These are phyloP conservation scores for Heliconius hewitsoni DNA, from an alignment of 1,140 invertebrate genomes.

Conservation along the genomic window DNA sequence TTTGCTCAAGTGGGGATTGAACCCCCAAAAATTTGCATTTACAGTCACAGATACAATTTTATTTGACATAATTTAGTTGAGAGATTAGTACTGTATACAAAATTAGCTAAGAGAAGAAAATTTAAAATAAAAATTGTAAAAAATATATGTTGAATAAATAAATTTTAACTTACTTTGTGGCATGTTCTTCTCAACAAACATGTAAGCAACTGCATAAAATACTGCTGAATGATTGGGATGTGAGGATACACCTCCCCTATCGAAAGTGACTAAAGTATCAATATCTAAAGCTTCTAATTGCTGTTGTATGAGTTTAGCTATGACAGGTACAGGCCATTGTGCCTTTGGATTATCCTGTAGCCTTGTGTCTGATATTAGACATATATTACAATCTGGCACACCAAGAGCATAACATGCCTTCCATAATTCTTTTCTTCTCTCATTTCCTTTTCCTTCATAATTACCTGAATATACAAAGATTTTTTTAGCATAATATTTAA, in stretches of 20 bases:
- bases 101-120: no score
- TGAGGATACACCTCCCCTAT: conserved; percentile 92
- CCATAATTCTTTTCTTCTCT: conserved; percentile 89
- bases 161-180: conserved; percentile 78
- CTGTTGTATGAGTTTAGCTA: conserved; percentile 87
- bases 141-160: no score
- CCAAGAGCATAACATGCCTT: conserved; percentile 89
- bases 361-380: conserved; percentile 85
- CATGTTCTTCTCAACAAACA: conserved; percentile 88
- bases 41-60: no score
- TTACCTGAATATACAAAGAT: conserved; percentile 83
- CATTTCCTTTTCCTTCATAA: conserved; percentile 85
- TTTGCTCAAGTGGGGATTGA: no score
- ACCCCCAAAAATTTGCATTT: no score
- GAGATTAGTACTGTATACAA: no score
- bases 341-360: conserved; percentile 88
- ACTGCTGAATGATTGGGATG: conserved; percentile 94
- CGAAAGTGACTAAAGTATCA: conserved; percentile 95
- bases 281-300: conserved; percentile 88
- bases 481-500: no score
- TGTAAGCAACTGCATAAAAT: conserved; percentile 88
- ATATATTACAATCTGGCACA: conserved; percentile 88
- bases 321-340: conserved; percentile 88
- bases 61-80: no score
- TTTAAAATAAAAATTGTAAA: no score